phyloP scores from a whole-genome alignment of 2,888 invertebrate species.

The Autographa pulchrina region DNA sequence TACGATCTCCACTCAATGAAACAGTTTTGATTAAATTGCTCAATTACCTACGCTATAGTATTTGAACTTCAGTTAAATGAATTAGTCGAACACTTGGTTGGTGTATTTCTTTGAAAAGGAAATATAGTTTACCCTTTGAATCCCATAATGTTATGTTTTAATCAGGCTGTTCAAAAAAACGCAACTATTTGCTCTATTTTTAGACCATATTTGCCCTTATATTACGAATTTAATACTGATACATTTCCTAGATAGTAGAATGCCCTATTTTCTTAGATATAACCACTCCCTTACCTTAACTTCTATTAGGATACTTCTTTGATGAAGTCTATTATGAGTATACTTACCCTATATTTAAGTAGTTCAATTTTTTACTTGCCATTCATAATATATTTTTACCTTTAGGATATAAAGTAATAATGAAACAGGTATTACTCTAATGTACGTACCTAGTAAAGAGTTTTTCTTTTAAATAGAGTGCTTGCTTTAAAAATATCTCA shows the following conservation, averaged over 20 bases:
- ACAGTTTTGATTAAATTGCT: not conserved
- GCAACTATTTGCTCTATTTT: not conserved
- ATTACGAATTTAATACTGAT: conserved; percentile 5
- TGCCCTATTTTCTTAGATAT: conserved; percentile 20
- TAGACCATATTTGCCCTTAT: conserved; percentile 20
- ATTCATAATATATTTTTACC: conserved; percentile 20
- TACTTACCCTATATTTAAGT: conserved; percentile 38
- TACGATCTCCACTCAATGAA: not conserved
- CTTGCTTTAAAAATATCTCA: conserved; percentile 23
- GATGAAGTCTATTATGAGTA: conserved; percentile 9
- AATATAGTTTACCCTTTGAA: too few relatives aligned
- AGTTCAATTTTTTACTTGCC: conserved; percentile 44
- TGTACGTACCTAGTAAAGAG: conserved; percentile 18
- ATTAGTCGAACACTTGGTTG: not conserved
- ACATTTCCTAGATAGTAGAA: conserved; percentile 11
- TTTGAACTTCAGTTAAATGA: not conserved
- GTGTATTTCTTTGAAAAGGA: not conserved
- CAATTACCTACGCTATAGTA: not conserved
- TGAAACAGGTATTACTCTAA: conserved; percentile 47
- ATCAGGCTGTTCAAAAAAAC: not conserved
- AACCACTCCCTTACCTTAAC: conserved; percentile 11
- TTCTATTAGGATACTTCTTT: conserved; percentile 24
- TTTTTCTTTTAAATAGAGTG: conserved; percentile 17
- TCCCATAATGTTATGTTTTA: not conserved
- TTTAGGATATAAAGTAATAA: conserved; percentile 23